Conservation (phyloP, 2,113 vertebrate species). For the Triplophysa siluroides region DNA sequence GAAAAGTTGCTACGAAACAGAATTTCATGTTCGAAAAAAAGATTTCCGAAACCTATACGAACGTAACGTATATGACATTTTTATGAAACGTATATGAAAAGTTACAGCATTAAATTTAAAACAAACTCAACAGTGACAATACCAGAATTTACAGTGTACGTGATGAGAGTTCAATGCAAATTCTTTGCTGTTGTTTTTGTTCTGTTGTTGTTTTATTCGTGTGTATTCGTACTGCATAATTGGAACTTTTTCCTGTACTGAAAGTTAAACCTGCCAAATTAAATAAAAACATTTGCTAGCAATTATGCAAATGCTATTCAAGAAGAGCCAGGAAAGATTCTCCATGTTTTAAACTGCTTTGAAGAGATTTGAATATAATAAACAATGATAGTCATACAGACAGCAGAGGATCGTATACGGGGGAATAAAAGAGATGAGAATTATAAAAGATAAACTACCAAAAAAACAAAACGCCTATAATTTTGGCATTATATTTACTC, state of each 20-base stretch:
- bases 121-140: slow-evolving; percentile 1
- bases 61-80: not conserved
- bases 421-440: too few relatives aligned
- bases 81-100: too few relatives aligned
- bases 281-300: slow-evolving; percentile 13
- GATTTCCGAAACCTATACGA: too few relatives aligned
- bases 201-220: not conserved
- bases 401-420: too few relatives aligned
- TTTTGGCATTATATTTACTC: not conserved
- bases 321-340: not conserved
- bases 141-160: not conserved
- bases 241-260: not conserved
- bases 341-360: not conserved
- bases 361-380: not conserved
- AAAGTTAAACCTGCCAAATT: slow-evolving; percentile 18
- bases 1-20: too few relatives aligned
- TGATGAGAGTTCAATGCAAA: not conserved
- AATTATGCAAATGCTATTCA: slow-evolving; percentile 37
- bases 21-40: too few relatives aligned
- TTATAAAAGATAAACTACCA: not conserved
- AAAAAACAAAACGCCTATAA: not conserved
- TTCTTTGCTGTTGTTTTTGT: not conserved
- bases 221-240: slow-evolving; percentile 29
- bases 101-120: not conserved
- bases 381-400: not conserved